phyloP scores from a whole-genome alignment of 2,797 vertebrate species.

The Hipposideros larvatus region DNA sequence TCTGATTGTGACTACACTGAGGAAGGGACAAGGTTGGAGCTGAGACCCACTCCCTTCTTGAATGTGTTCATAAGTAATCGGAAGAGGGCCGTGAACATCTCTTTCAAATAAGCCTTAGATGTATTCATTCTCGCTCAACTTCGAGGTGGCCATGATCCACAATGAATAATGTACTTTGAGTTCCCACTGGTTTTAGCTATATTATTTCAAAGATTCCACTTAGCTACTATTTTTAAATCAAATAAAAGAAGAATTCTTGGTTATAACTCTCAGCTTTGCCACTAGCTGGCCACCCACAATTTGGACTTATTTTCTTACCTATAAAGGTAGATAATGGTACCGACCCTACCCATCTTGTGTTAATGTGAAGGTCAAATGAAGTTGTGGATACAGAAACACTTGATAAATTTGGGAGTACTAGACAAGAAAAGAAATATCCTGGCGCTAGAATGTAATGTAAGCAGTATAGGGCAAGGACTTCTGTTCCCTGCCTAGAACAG shows the following conservation, averaged over 20 bases:
- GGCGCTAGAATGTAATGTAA: not conserved
- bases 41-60: not conserved
- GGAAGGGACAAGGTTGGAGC: not conserved
- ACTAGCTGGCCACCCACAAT: not conserved
- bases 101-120: not conserved
- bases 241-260: not conserved
- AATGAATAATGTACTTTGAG: not conserved
- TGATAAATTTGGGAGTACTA: not conserved
- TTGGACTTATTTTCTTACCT: not conserved
- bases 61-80: not conserved
- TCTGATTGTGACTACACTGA: not conserved
- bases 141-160: not conserved
- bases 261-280: not conserved
- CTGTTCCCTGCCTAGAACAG: not conserved
- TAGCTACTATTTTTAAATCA: not conserved
- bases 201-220: constrained; percentile 1
- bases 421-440: not conserved
- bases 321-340: not conserved
- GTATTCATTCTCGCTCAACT: not conserved
- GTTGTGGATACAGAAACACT: not conserved
- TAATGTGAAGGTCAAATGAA: not conserved
- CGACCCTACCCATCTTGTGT: not conserved
- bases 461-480: not conserved
- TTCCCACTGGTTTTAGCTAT: not conserved
- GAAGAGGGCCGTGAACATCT: not conserved